Evolutionary conservation across 2,113 vertebrate genomes (phyloP).

Genomic region (Oryzias celebensis): DNA sequence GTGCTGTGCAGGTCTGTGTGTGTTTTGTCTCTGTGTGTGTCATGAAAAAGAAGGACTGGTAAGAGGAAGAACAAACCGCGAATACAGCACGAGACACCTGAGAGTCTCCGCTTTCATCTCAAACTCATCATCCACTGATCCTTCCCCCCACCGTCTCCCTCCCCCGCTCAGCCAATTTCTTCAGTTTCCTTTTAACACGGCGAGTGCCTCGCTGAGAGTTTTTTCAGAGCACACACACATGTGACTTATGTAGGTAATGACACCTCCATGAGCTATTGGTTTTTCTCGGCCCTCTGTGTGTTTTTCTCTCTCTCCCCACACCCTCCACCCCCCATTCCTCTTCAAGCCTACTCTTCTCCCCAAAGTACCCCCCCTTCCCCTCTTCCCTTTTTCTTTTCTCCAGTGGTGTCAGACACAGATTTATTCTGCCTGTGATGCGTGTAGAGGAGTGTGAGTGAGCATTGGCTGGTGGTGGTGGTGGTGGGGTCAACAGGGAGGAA

Average conservation of each 20-base stretch:
- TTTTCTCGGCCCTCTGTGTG: constrained; percentile 69
- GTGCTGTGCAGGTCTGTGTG: constrained; percentile 19
- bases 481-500: constrained; percentile 74
- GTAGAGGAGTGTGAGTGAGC: constrained; percentile 80
- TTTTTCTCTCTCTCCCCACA: constrained; percentile 53
- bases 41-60: constrained; percentile 55
- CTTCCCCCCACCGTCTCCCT: constrained; percentile 26
- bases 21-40: constrained; percentile 16
- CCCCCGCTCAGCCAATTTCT: constrained; percentile 58
- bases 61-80: constrained; percentile 53
- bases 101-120: constrained; percentile 60
- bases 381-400: constrained; percentile 52
- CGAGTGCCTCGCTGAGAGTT: constrained; percentile 24
- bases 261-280: constrained; percentile 77
- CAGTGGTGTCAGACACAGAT: constrained; percentile 87
- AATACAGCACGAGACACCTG: constrained; percentile 39
- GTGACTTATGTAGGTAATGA: constrained; percentile 75
- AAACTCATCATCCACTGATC: constrained; percentile 58
- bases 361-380: constrained; percentile 44
- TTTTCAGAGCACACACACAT: constrained; percentile 37
- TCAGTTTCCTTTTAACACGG: constrained; percentile 55
- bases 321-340: constrained; percentile 12
- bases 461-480: constrained; percentile 71
- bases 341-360: constrained; percentile 61
- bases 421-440: constrained; percentile 88